phyloP scores from a whole-genome alignment of 2,113 vertebrate genomes.

The Hemiscyllium ocellatum region DNA sequence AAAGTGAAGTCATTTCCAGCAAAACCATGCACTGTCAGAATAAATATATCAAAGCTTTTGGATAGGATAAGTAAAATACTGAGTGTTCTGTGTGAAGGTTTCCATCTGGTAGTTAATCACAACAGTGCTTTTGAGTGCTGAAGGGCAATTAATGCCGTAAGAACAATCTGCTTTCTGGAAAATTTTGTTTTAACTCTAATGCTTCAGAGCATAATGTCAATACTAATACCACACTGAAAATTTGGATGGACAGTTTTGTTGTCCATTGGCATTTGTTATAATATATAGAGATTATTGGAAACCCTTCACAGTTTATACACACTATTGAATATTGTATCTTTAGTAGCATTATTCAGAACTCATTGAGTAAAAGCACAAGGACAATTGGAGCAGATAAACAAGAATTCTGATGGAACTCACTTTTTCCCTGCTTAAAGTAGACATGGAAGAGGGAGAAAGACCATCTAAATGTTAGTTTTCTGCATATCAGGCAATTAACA shows the following conservation, averaged over 20 bases:
- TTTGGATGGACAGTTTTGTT: constrained; percentile 8
- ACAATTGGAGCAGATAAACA: neutral
- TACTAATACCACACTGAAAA: neutral
- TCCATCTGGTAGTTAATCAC: constrained; percentile 35
- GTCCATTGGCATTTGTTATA: constrained; percentile 5
- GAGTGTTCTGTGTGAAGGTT: constrained; percentile 1
- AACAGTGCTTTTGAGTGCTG: neutral
- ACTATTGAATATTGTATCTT: neutral
- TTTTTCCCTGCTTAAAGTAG: neutral
- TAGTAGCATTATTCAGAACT: neutral
- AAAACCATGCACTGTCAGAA: constrained; percentile 9
- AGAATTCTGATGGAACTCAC: neutral
- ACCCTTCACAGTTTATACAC: neutral
- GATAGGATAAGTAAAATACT: neutral
- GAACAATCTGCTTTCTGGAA: neutral
- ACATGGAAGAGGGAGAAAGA: neutral
- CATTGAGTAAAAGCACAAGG: neutral
- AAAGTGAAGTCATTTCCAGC: neutral
- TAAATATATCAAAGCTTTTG: neutral
- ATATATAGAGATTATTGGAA: neutral
- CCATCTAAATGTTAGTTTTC: neutral
- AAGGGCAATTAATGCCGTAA: neutral
- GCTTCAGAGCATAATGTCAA: constrained; percentile 7
- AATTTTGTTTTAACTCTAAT: neutral
- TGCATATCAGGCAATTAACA: neutral